Conservation (phyloP, 2,113 vertebrate genomes). For the Chitala chitala region DNA sequence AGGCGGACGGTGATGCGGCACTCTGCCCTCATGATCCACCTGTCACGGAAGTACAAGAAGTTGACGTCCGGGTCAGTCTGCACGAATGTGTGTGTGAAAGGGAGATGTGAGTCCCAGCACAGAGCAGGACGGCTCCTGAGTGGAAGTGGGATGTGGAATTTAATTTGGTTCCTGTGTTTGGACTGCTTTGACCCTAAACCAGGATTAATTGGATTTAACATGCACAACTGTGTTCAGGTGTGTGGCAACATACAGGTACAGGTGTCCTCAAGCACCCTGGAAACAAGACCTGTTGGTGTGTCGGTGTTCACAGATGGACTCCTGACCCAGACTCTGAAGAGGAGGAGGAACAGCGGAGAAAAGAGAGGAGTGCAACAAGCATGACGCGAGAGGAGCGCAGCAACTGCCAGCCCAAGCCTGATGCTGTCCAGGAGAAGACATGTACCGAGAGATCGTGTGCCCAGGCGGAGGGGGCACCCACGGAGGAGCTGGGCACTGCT, state of each 20-base stretch:
- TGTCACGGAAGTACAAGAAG: constrained; percentile 42
- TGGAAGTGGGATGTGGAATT: not conserved
- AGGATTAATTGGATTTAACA: not conserved
- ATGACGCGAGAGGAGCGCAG: no score
- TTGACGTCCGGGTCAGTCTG: constrained; percentile 45
- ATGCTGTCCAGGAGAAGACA: not conserved
- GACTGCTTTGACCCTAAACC: not conserved
- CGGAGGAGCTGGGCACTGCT: not conserved
- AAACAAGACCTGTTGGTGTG: no score
- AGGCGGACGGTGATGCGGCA: constrained; percentile 19
- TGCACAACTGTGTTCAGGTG: not conserved
- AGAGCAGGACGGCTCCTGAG: not conserved
- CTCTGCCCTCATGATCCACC: constrained; percentile 7
- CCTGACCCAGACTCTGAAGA: not conserved
- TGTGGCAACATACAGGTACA: not conserved
- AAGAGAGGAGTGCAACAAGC: no score
- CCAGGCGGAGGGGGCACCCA: not conserved
- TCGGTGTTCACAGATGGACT: constrained; percentile 31
- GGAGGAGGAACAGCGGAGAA: not conserved
- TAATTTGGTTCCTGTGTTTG: not conserved
- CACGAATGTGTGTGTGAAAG: not conserved
- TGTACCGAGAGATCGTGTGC: not conserved
- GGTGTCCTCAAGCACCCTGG: not conserved
- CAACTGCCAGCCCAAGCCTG: constrained; percentile 3
- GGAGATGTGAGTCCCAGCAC: not conserved